Percentiles rank a stretch among this genome's conserved stretches.
Evolutionary conservation across 2,113 vertebrate genomes (phyloP).

Genomic region (Nothobranchius kuhntae): DNA sequence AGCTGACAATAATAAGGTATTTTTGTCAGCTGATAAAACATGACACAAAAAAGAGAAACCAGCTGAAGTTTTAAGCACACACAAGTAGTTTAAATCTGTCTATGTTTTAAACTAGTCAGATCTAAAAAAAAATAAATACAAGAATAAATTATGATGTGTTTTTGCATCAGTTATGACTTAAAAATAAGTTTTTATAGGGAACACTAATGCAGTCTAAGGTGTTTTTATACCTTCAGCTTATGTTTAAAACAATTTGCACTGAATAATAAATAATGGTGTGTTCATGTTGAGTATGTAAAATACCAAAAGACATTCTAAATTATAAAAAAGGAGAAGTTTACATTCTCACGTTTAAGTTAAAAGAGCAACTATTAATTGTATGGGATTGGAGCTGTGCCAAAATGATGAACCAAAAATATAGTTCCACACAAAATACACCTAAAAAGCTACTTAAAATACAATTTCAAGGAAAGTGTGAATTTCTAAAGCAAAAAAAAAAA

Average conservation of each 20-base stretch:
- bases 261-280: slow-evolving; percentile 4
- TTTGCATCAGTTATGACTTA: not conserved
- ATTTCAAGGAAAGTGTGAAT: too few relatives aligned
- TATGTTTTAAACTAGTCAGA: too few relatives aligned
- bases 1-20: not conserved
- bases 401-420: too few relatives aligned
- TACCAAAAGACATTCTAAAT: not conserved
- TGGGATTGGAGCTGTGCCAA: too few relatives aligned
- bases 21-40: not conserved
- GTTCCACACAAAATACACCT: too few relatives aligned
- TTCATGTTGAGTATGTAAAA: slow-evolving; percentile 5
- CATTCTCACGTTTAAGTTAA: not conserved
- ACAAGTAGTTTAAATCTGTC: too few relatives aligned
- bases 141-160: not conserved
- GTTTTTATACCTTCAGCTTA: not conserved
- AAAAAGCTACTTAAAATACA: too few relatives aligned
- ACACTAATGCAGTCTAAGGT: too few relatives aligned
- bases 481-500: too few relatives aligned
- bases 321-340: not conserved
- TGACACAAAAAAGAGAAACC: not conserved
- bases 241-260: slow-evolving; percentile 9
- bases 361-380: slow-evolving; percentile 9
- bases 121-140: not conserved
- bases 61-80: too few relatives aligned
- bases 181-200: not conserved